Base-by-base conservation (phyloP, 2,888 invertebrate genomes). In the Clitarchus hookeri region DNA sequence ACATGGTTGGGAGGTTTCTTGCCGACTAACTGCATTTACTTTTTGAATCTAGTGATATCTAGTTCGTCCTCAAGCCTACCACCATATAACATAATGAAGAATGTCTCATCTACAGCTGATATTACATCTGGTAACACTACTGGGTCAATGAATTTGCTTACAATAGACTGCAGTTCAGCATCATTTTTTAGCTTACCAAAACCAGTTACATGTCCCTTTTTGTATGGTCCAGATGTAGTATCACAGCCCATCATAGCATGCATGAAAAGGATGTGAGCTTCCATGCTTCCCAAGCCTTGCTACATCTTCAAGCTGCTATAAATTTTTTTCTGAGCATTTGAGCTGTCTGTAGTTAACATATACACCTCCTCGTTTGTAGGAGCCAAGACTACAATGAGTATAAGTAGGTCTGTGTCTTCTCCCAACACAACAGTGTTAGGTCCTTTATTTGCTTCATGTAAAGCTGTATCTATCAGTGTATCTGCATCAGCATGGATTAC, bases 281-380 rank as follows among this genome's bases (percentile, higher is more conserved):
- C 27, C 19, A 82, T 27, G 27, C 1, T 27, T 82, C 0, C 82
- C 44, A 82, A 82, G 13, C 82, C 26, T 82, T 6, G 0, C 23
- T 82, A 0, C 36, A 82, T 36, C 82, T 82, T 82, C 82, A 23
- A 82, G 36, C 82, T 82, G 82, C 82, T 82, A 36, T 82, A 82
- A 82, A 36, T 65, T 65, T 36, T 82, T 23, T 82, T 82, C 82
- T 36, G 82, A 36, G 27, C 27, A 82, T 82, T 82, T 4, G 6
- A 82, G 36, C 27, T 82, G 26, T 3, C 6, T 36, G 44, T 13
- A 44, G 23, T 82, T 82, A 82, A 23, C 36, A 82, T 82, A 82
- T 82, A 11, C 82, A 82, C 82, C 13, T 82, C 82, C 82, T 82
- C 27, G 82, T 44, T 36, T 82, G 82, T 27, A 36, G 1, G 82